A percentile compares a stretch with the other conserved stretches of the same genome.
phyloP scores from a whole-genome alignment of 2,113 vertebrate species.

The Oncorhynchus mykiss region DNA sequence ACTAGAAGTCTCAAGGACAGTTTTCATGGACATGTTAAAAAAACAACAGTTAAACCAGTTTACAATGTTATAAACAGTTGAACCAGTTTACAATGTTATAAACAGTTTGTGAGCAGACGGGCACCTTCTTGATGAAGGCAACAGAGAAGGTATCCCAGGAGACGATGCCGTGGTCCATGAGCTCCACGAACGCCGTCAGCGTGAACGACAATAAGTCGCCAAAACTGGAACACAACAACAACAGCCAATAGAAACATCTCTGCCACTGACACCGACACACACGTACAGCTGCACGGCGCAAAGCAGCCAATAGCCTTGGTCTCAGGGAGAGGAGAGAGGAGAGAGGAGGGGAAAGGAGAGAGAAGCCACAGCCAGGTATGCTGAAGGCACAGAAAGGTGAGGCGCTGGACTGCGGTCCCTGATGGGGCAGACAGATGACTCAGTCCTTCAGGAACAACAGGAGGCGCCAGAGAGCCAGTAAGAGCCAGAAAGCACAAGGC shows the following conservation, averaged over 20 bases:
- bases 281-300: neutral
- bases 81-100: no score
- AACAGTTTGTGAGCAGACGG: slow-evolving; percentile 16
- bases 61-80: no score
- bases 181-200: slow-evolving; percentile 96
- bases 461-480: slow-evolving; percentile 49
- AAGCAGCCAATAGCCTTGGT: slow-evolving; percentile 42
- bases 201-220: slow-evolving; percentile 98
- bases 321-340: slow-evolving; percentile 14
- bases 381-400: slow-evolving; percentile 2
- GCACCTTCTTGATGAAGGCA: slow-evolving; percentile 98
- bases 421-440: slow-evolving; percentile 12
- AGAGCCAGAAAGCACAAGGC: slow-evolving; percentile 38
- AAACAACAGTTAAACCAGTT: no score
- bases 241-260: slow-evolving; percentile 62
- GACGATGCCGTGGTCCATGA: slow-evolving; percentile 99
- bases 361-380: neutral
- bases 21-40: no score
- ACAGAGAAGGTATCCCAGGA: slow-evolving; percentile 99
- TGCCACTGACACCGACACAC: slow-evolving; percentile 12
- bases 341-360: no score
- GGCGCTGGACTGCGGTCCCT: slow-evolving; percentile 15
- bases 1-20: no score
- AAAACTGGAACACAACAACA: slow-evolving; percentile 82
- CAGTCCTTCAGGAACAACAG: slow-evolving; percentile 42